These are phyloP conservation scores for Cygnus buccinator DNA, from an alignment of 2,113 vertebrate genomes.

Conservation along the genomic window DNA sequence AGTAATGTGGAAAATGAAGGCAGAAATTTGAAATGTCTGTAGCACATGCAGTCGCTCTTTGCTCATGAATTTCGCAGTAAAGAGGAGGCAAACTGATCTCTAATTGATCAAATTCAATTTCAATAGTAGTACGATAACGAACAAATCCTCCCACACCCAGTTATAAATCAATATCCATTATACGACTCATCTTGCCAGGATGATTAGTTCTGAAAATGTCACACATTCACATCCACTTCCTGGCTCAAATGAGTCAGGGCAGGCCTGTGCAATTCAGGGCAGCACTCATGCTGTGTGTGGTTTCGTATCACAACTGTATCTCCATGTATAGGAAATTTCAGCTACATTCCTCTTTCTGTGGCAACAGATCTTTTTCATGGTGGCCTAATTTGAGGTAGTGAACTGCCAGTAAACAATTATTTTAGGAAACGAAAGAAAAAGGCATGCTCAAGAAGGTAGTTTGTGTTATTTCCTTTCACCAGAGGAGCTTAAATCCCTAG, in stretches of 20 bases:
- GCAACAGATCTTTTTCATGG: background rate
- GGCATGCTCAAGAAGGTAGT: background rate
- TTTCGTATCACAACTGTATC: background rate
- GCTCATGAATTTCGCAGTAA: background rate
- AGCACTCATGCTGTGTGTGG: fast-evolving
- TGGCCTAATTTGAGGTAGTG: background rate
- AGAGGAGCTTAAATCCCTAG: background rate
- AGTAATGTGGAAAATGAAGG: background rate
- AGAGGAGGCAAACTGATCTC: background rate
- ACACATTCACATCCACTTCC: background rate
- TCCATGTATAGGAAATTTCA: background rate
- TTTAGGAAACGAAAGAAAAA: background rate
- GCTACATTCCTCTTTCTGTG: background rate
- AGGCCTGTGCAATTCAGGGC: background rate
- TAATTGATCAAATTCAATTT: slow-evolving; percentile 4
- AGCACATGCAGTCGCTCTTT: background rate
- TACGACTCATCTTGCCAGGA: background rate
- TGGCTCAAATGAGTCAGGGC: background rate
- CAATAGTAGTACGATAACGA: background rate
- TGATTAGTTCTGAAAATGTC: background rate
- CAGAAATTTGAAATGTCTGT: background rate
- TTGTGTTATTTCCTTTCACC: background rate
- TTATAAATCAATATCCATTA: slow-evolving; percentile 23
- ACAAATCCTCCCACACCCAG: background rate
- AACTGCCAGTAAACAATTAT: background rate